Evolutionary conservation across 2,888 invertebrate species (phyloP), one percentile per base, ranked within the genome.

Genomic region (Meteorus cinctellus): DNA sequence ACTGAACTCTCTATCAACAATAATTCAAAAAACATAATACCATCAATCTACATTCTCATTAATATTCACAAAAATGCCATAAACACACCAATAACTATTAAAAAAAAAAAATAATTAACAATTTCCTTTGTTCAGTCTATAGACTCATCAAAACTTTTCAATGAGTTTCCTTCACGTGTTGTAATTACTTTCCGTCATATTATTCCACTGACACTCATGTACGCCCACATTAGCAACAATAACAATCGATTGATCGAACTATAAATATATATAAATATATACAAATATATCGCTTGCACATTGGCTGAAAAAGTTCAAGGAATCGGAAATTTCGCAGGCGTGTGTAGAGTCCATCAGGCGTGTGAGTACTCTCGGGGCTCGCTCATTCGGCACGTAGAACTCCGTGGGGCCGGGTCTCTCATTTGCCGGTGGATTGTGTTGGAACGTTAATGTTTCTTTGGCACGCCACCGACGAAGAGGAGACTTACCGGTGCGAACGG

Each of bases 381-480:
- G 83, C 80, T 82, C 84, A 84, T 82, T 84, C 84, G 78, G 82
- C 86, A 83, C 83, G 86, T 84, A 85, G 82, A 80, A 77, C 72
- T 55, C 51, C 48, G 74, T 45, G 62, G 75, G 82, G 80, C 76
- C 80, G 80, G 83, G 81, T 79, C 86, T 86, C 87, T 88, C 87
- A 87, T 88, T 88, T 88, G 85, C 86, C 86, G 84, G 83, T 84
- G 85, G 85, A 88, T 87, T 87, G 87, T 88, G 82, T 82, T 80
- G 84, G 85, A 83, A 84, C 82, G 84, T 83, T 86, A 86, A 86
- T 86, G 86, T 81, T 79, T 71, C 81, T 82, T 81, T 83, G 82
- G 84, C 86, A 86, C 86, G 86, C 86, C 81, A 85, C 82, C 79
- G 76, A 68, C 72, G 82, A 80, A 78, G 79, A 82, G 84, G 83